Evolutionary conservation across 2,113 vertebrate genomes (phyloP).

Genomic region (Furnarius figulus): DNA sequence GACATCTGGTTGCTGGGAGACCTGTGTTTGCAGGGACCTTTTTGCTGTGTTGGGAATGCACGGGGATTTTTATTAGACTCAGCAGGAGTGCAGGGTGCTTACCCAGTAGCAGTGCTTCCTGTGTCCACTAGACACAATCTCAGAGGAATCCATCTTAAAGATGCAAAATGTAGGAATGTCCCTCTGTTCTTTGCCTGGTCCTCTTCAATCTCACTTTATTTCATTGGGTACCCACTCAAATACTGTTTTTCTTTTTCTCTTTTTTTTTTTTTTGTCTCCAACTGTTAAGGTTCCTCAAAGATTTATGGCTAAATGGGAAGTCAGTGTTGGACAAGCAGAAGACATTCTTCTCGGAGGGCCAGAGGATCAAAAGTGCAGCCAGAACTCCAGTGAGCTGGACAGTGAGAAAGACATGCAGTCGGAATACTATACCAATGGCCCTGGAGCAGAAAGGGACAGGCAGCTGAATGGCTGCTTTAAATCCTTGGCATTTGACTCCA

Average conservation of each 20-base stretch:
- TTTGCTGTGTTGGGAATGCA: not conserved
- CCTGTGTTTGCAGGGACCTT: not conserved
- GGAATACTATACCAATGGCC: slow-evolving; percentile 66
- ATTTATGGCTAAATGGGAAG: slow-evolving; percentile 89
- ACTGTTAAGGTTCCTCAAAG: slow-evolving; percentile 88
- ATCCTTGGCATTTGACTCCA: slow-evolving; percentile 73
- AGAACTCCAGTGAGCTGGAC: slow-evolving; percentile 64
- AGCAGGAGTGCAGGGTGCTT: not conserved
- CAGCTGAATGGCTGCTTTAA: slow-evolving; percentile 78
- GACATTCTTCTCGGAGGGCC: slow-evolving; percentile 79
- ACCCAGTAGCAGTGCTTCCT: not conserved
- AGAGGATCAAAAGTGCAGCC: slow-evolving; percentile 72
- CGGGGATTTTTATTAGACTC: not conserved
- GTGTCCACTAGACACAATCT: not conserved
- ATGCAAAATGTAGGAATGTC: not conserved
- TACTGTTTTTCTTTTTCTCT: not conserved
- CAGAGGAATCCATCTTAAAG: not conserved
- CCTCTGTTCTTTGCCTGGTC: not conserved
- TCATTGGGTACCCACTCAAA: not conserved
- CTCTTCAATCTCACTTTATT: not conserved
- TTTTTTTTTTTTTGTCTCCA: not conserved
- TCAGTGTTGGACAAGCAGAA: slow-evolving; percentile 88
- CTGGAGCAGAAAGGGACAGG: slow-evolving; percentile 62
- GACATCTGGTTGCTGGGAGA: not conserved
- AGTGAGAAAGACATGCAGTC: slow-evolving; percentile 65